A percentile compares a stretch with the other conserved stretches of the same genome.
Conservation (phyloP, 2,888 invertebrate genomes). For the Amphipyra berbera region DNA sequence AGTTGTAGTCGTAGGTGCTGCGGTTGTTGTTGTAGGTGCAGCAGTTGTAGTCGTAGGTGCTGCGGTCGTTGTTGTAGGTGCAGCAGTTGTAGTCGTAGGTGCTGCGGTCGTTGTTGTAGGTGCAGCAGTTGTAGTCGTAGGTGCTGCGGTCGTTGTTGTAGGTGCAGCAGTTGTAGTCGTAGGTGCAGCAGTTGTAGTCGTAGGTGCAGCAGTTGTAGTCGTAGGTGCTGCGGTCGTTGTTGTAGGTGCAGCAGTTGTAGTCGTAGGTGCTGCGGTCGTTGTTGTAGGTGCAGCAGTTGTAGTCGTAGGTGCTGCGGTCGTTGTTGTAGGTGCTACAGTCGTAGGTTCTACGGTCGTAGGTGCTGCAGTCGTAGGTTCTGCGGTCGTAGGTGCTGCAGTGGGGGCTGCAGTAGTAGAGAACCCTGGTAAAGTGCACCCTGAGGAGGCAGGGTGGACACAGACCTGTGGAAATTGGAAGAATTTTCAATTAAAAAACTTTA, state of each 20-base stretch:
- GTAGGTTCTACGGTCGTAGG: constrained; percentile 29
- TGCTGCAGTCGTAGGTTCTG: constrained; percentile 24
- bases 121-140: constrained; percentile 3
- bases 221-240: too few species aligned
- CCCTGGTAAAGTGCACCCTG: constrained; percentile 68
- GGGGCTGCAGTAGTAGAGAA: constrained; percentile 36
- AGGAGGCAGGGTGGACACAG: constrained; percentile 64
- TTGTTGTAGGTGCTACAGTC: constrained; percentile 17
- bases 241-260: constrained; percentile 8
- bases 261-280: neutral
- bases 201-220: constrained; percentile 20
- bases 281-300: constrained; percentile 14
- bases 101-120: too few species aligned
- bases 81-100: too few species aligned
- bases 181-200: constrained; percentile 19
- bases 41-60: constrained; percentile 8
- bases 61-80: constrained; percentile 7
- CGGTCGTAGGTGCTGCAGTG: neutral
- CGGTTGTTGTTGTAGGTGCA: constrained; percentile 36
- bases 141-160: constrained; percentile 25
- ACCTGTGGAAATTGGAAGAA: constrained; percentile 59
- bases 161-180: neutral
- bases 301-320: neutral
- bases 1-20: constrained; percentile 4
- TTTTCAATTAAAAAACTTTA: too few species aligned